phyloP scores from a whole-genome alignment of 2,888 invertebrate species.

The Agapostemon virescens region DNA sequence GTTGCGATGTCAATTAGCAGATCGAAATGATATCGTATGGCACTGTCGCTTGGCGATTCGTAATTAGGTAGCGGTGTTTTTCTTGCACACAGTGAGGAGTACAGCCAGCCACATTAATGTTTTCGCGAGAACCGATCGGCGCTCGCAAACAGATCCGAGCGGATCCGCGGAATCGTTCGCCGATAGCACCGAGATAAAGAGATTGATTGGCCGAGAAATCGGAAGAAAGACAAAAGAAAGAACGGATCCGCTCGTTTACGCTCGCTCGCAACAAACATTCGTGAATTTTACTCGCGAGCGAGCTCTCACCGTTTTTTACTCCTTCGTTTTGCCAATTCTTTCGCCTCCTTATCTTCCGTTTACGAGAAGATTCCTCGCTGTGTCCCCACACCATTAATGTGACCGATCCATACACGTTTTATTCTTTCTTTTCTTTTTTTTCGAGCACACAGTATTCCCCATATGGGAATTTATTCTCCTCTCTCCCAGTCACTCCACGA shows the following conservation, averaged over 20 bases:
- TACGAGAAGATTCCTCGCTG: conserved; percentile 1
- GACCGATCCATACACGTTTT: conserved; percentile 54
- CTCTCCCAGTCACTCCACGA: conserved; percentile 63
- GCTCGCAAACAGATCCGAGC: conserved; percentile 9
- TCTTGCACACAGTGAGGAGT: conserved; percentile 52
- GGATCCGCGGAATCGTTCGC: not conserved
- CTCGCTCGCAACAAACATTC: no score
- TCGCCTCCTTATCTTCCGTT: not conserved
- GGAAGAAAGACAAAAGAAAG: not conserved
- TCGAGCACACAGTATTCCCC: conserved; percentile 45
- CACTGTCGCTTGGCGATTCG: conserved; percentile 70
- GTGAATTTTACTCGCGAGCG: no score
- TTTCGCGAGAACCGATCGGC: conserved; percentile 8
- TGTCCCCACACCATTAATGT: conserved; percentile 55
- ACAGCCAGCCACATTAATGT: conserved; percentile 60
- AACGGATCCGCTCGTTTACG: not conserved
- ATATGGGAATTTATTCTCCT: conserved; percentile 37
- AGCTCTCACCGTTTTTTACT: not conserved
- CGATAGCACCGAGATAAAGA: not conserved
- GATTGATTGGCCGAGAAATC: conserved; percentile 5
- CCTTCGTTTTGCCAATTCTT: not conserved
- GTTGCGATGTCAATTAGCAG: conserved; percentile 42
- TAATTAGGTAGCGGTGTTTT: conserved; percentile 57
- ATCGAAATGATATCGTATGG: conserved; percentile 66
- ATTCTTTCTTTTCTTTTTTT: no score